Evolutionary conservation across 2,888 invertebrate species (phyloP).

Genomic region (Acleris literana): DNA sequence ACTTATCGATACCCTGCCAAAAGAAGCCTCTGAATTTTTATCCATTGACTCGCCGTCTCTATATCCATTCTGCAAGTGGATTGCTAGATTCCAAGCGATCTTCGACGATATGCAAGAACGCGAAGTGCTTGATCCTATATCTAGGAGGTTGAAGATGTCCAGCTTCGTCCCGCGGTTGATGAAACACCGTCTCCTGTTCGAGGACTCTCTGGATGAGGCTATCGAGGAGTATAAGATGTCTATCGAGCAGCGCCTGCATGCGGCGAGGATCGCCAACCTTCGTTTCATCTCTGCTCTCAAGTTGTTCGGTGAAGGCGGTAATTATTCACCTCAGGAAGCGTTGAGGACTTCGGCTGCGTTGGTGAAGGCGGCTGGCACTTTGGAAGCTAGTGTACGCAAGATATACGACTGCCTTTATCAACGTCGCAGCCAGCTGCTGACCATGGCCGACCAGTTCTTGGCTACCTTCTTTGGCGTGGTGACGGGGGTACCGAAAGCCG

Average conservation of each 20-base stretch:
- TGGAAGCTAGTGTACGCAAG: constrained; percentile 54
- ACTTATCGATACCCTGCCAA: constrained; percentile 53
- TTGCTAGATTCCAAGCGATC: constrained; percentile 50
- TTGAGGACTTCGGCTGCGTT: constrained; percentile 50
- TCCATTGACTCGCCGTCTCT: constrained; percentile 55
- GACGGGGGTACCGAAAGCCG: no score
- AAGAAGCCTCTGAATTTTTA: constrained; percentile 54
- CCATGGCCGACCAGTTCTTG: no score
- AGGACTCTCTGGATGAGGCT: constrained; percentile 58
- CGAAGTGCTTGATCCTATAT: constrained; percentile 53
- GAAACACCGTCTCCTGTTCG: constrained; percentile 57
- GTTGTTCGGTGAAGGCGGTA: constrained; percentile 63
- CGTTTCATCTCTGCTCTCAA: constrained; percentile 59
- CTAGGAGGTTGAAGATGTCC: constrained; percentile 60
- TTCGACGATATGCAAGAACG: constrained; percentile 48
- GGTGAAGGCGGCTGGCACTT: constrained; percentile 55
- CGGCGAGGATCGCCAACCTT: constrained; percentile 63
- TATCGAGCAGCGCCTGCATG: constrained; percentile 59
- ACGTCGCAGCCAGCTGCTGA: constrained; percentile 54
- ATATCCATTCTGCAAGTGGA: constrained; percentile 61
- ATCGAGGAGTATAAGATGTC: constrained; percentile 50
- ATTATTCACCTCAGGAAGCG: constrained; percentile 61
- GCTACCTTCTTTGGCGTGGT: no score
- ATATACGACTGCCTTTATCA: constrained; percentile 53
- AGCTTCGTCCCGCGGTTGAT: constrained; percentile 62